Base-by-base conservation (phyloP, 1,140 invertebrate species). In the Aphaenogaster ashmeadi region DNA sequence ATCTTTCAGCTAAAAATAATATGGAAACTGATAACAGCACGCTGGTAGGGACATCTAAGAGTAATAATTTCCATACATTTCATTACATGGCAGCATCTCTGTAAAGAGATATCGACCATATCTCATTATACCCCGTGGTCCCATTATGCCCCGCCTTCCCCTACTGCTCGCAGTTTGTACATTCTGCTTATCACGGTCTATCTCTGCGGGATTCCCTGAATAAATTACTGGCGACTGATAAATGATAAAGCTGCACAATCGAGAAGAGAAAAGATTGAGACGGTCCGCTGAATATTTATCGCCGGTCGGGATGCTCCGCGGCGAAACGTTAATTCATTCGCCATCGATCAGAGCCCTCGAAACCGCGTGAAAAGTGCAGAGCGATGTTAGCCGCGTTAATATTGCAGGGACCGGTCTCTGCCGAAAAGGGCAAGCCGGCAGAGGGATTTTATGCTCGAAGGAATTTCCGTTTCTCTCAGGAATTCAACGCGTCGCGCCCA, bases 361-460 rank as follows among this genome's bases (percentile, higher is more conserved):
- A 84, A 60, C 69, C 80, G 41, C 69, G 54, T 62, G 80, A 84
- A 74, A 84, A 84, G 69, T 84, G 80, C 80, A 84, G 69, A 84
- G 15, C 54, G 69, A 21, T 84, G 80, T 84, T 27, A 74, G 41
- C 33, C 69, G 54, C 69, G 54, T 84, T 74, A 84, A 84, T 84
- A 60, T 84, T 84, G n/a, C 69, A 74, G 41, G 6, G 52, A 15
- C 27, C n/a, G 60, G 13, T 50, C 13, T 21, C 11, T 7, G 8
- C 15, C 80, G 41, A 74, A 84, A 74, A 84, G 41, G 27, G 67
- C 54, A 62, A 47, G 15, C 9, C 79, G 21, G n/a, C n/a, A 50
- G 50, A n/a, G 8, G 36, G 66, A 81, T 71, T 81, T 81, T 58
- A 44, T 44, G n/a, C 27, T 50, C 11, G 27, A 21, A 47, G 27